Percentiles rank a stretch among this genome's conserved stretches.
Conservation (phyloP, 2,113 vertebrate genomes). For the Peromyscus californicus region DNA sequence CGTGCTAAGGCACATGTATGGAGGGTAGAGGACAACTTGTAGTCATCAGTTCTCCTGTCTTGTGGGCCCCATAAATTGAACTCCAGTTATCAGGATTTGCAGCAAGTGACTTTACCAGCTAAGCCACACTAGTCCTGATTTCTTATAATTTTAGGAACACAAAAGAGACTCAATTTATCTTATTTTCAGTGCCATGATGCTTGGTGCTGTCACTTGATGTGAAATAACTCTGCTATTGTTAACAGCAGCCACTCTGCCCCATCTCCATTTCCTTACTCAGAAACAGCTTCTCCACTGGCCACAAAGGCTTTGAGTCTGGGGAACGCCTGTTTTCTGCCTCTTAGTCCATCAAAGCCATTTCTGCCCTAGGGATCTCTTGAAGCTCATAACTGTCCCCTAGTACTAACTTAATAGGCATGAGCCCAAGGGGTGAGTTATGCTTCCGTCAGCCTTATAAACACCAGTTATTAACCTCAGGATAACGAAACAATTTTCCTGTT, state of each 20-base stretch:
- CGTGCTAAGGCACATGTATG: not conserved
- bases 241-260: not conserved
- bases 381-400: not conserved
- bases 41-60: not conserved
- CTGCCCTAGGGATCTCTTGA: slow-evolving; percentile 19
- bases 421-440: not conserved
- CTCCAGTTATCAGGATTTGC: not conserved
- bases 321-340: not conserved
- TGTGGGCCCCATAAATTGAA: not conserved
- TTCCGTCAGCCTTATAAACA: not conserved
- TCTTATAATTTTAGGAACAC: not conserved
- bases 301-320: not conserved
- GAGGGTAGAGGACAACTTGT: not conserved
- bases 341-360: not conserved
- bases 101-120: not conserved
- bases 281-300: not conserved
- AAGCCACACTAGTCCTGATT: too few relatives aligned
- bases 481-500: not conserved
- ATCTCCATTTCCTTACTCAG: not conserved
- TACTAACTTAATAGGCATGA: not conserved
- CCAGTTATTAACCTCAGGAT: not conserved
- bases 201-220: not conserved
- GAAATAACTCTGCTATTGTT: slow-evolving; percentile 19
- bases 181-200: not conserved
- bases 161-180: not conserved